Evolutionary conservation across 1,140 invertebrate species (phyloP).

Genomic region (Periplaneta americana): DNA sequence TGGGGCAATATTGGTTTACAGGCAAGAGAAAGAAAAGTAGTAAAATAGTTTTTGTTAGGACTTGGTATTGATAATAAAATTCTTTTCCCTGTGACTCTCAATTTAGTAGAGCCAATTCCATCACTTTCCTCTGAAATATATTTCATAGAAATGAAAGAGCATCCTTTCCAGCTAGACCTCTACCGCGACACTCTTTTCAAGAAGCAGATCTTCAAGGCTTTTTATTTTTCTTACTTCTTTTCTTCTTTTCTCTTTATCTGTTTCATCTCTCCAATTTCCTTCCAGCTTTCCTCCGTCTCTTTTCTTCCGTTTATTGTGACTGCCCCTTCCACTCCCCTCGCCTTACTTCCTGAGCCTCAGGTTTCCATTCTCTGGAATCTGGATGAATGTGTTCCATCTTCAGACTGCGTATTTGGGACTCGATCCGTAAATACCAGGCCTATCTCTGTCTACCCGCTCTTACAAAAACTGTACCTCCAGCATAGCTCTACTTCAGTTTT

Average conservation of each 20-base stretch:
- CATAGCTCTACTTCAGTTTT: too few relatives aligned
- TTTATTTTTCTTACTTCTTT: not conserved
- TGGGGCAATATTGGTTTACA: not conserved
- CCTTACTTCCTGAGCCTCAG: not conserved
- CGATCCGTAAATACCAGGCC: not conserved
- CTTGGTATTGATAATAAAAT: not conserved
- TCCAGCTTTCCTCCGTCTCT: not conserved
- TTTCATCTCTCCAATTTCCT: not conserved
- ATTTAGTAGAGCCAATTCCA: not conserved
- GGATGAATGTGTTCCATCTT: not conserved
- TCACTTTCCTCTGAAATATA: not conserved
- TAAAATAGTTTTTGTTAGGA: not conserved
- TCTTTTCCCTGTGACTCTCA: not conserved
- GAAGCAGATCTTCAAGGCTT: not conserved
- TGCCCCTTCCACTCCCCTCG: not conserved
- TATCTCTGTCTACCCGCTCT: not conserved
- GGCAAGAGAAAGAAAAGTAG: not conserved
- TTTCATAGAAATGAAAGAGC: not conserved
- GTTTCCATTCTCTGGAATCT: not conserved
- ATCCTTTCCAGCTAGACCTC: not conserved
- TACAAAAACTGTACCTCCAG: not conserved
- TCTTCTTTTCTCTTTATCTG: not conserved
- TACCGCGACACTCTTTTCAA: not conserved
- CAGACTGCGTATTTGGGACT: not conserved
- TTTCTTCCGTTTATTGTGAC: not conserved